Conservation (phyloP, 2,113 vertebrate species). For the Oreocharis arfaki region DNA sequence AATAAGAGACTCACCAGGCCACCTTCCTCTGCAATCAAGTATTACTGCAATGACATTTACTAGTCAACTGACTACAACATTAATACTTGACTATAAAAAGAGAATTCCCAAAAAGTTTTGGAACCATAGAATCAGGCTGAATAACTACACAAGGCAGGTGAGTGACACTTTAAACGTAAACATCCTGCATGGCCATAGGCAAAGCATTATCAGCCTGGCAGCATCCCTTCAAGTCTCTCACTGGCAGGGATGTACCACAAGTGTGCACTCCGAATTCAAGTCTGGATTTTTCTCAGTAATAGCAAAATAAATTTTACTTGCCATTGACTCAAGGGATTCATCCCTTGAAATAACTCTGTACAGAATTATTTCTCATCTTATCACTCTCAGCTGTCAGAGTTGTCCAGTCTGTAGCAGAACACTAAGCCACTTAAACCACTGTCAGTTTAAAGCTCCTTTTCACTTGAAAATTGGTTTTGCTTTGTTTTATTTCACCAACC, state of each 20-base stretch:
- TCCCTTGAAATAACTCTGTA: not conserved
- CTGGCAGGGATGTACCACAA: not conserved
- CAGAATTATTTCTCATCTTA: not conserved
- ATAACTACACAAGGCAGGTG: not conserved
- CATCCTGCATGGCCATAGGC: not conserved
- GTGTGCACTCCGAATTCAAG: not conserved
- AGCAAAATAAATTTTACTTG: not conserved
- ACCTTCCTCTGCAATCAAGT: not conserved
- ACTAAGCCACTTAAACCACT: not conserved
- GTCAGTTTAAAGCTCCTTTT: not conserved
- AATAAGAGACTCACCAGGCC: not conserved
- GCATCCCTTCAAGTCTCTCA: not conserved
- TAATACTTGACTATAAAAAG: not conserved
- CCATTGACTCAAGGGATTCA: not conserved
- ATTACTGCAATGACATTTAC: not conserved
- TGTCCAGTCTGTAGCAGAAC: not conserved
- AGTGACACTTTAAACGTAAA: not conserved
- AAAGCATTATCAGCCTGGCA: not conserved
- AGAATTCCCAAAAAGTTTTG: not conserved
- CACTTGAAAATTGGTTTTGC: not conserved
- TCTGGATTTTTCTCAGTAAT: not conserved
- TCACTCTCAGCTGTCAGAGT: not conserved
- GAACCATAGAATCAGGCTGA: not conserved
- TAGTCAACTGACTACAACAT: not conserved
- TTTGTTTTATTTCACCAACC: not conserved